Evolutionary conservation across 1,140 invertebrate species (phyloP), one percentile per base, ranked within the genome.

Genomic region (Archivesica marissinica): DNA sequence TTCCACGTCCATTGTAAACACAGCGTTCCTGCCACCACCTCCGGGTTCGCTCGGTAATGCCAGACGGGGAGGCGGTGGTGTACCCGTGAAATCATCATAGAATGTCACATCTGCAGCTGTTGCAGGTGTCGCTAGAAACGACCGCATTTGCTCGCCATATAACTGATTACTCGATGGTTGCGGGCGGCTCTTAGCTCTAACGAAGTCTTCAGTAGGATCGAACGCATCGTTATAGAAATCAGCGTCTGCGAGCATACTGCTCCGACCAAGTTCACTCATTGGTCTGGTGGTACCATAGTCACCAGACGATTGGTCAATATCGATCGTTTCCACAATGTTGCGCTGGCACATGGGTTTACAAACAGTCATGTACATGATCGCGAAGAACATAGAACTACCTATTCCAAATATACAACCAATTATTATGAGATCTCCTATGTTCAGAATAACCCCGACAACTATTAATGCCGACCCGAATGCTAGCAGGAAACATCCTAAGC

Each of bases 301-400:
- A 1, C 15, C 23, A 54, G 50, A 54, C 50, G 7, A 28, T 4
- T 59, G 23, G 2, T 28, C 54, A 13, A 75, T n/a, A 20, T 52
- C 35, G 9, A 17, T 54, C 13, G 44, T 47, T 11, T 52, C 23
- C 2, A 75, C 47, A 2, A 52, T n/a, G 44, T 75, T 75, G 28
- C 47, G 72, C 54, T 75, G 25, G 9, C 41, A 75, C n/a, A 7
- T 75, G n/a, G 72, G 72, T 54, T 30, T 75, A 75, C 72, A 75
- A 6, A 75, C 35, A 23, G 72, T 9, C 41, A 23, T 52, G 17
- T 75, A 75, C 72, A 75, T 50, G 1, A 75, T 30, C 2, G n/a
- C 6, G 39, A 75, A 75, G 33, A 75, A 75, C 9, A 75, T n/a
- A 6, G 54, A 17, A 33, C 72, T 47, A 15, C 72, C 72, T 13